A percentile compares a stretch with the other conserved stretches of the same genome.
These are phyloP conservation scores for Melopsittacus undulatus DNA, from an alignment of 2,797 vertebrate genomes.

Conservation along the genomic window DNA sequence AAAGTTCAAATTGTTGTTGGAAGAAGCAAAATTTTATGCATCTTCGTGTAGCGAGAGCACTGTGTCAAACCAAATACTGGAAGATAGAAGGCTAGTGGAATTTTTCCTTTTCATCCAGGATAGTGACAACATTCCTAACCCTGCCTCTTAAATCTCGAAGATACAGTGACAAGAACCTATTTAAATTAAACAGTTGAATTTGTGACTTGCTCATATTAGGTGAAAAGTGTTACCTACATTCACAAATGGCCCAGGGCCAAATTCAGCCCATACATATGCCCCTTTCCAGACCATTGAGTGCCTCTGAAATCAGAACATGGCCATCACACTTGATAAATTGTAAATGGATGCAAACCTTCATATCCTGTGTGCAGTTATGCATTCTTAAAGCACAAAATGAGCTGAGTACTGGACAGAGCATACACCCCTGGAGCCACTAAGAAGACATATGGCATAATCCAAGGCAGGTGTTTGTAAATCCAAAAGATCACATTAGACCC, in stretches of 20 bases:
- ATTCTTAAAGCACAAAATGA: conserved; percentile 41
- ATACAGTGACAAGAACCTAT: conserved; percentile 37
- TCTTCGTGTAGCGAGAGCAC: neutral
- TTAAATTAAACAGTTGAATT: conserved; percentile 58
- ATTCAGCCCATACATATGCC: conserved; percentile 45
- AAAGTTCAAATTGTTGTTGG: neutral
- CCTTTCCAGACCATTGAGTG: conserved; percentile 49
- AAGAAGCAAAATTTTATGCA: neutral
- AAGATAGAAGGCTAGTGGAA: neutral
- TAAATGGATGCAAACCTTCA: conserved; percentile 52
- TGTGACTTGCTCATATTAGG: conserved; percentile 41
- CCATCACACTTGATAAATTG: conserved; percentile 57
- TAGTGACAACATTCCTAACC: conserved; percentile 46
- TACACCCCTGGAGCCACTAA: conserved; percentile 53
- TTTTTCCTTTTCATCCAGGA: conserved; percentile 34
- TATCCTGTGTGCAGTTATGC: conserved; percentile 45
- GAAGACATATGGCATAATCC: conserved; percentile 63
- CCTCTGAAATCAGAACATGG: conserved; percentile 47
- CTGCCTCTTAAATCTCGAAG: conserved; percentile 47
- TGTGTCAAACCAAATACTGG: conserved; percentile 38
- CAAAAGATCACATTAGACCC: conserved; percentile 64
- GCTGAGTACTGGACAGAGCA: conserved; percentile 34
- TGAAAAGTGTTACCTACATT: conserved; percentile 54
- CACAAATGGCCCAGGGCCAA: conserved; percentile 64
- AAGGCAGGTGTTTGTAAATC: conserved; percentile 69